Evolutionary conservation across 2,888 invertebrate genomes (phyloP).

Genomic region (Sphaeridia pumilis): DNA sequence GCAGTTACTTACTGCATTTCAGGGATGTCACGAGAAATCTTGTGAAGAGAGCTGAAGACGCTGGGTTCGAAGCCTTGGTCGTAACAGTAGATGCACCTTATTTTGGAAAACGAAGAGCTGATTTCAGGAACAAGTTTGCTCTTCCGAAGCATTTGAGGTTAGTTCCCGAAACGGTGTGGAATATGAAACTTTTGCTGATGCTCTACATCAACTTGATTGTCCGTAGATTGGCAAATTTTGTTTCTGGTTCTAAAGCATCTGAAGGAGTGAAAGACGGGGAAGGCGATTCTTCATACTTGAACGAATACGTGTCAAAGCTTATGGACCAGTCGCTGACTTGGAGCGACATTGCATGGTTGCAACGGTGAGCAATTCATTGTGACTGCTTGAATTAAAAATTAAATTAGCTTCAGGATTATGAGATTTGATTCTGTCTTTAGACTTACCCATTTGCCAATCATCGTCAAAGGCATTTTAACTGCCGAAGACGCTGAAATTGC

Average conservation of each 20-base stretch:
- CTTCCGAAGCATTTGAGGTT: conserved; percentile 68
- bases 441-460: conserved; percentile 63
- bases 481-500: conserved; percentile 73
- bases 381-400: too few relatives aligned
- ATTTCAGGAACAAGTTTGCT: conserved; percentile 69
- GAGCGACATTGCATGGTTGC: conserved; percentile 78
- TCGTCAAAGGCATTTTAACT: conserved; percentile 76
- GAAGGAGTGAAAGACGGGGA: conserved; percentile 42
- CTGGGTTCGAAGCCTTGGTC: conserved; percentile 75
- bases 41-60: conserved; percentile 57
- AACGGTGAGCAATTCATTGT: conserved; percentile 43
- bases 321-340: conserved; percentile 74
- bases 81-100: conserved; percentile 80
- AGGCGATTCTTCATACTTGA: conserved; percentile 60
- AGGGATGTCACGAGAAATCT: conserved; percentile 58
- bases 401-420: too few relatives aligned
- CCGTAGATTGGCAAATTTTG: conserved; percentile 67
- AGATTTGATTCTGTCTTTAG: too few relatives aligned
- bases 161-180: too few relatives aligned
- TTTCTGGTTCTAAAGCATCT: conserved; percentile 42
- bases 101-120: conserved; percentile 70
- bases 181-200: too few relatives aligned
- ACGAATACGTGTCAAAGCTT: conserved; percentile 59
- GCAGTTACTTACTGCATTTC: conserved; percentile 32
- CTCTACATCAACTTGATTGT: conserved; percentile 9